A percentile compares a stretch with the other conserved stretches of the same genome.
These are phyloP conservation scores for Merops nubicus DNA, from an alignment of 2,113 vertebrate genomes.

Conservation along the genomic window DNA sequence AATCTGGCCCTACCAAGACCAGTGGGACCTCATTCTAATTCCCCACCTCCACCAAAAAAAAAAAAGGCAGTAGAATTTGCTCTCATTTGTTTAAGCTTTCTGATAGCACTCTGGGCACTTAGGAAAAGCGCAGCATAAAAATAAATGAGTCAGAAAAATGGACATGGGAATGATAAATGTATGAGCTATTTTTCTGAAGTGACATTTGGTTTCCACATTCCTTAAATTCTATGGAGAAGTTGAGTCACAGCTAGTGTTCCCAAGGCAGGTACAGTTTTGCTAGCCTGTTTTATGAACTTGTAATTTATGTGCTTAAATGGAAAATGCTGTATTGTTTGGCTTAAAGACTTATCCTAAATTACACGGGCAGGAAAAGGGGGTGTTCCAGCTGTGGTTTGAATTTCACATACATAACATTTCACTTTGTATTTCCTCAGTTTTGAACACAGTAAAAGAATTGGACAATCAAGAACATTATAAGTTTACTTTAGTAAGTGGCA, in stretches of 20 bases:
- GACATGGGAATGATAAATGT: slow-evolving; percentile 29
- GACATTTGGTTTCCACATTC: not conserved
- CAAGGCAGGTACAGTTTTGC: not conserved
- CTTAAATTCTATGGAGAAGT: slow-evolving; percentile 2
- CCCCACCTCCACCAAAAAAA: not conserved
- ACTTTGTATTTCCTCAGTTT: not conserved
- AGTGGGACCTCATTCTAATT: not conserved
- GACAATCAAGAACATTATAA: not conserved
- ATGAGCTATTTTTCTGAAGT: slow-evolving; percentile 13
- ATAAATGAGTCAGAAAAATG: slow-evolving; percentile 35
- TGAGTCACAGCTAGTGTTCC: slow-evolving; percentile 14
- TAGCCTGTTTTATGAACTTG: not conserved
- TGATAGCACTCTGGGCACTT: not conserved
- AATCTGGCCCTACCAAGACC: not conserved
- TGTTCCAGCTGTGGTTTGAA: slow-evolving; percentile 4
- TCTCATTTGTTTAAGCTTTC: not conserved
- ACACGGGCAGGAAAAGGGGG: not conserved
- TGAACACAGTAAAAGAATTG: not conserved
- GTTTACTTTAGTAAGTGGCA: not conserved
- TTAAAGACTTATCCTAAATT: not conserved
- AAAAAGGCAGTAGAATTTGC: not conserved
- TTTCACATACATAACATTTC: not conserved
- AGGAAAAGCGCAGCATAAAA: not conserved
- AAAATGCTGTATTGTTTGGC: slow-evolving; percentile 19
- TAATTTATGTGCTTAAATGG: not conserved